phyloP scores from a whole-genome alignment of 2,113 vertebrate species.

The Forbesichthys papilliferus region DNA sequence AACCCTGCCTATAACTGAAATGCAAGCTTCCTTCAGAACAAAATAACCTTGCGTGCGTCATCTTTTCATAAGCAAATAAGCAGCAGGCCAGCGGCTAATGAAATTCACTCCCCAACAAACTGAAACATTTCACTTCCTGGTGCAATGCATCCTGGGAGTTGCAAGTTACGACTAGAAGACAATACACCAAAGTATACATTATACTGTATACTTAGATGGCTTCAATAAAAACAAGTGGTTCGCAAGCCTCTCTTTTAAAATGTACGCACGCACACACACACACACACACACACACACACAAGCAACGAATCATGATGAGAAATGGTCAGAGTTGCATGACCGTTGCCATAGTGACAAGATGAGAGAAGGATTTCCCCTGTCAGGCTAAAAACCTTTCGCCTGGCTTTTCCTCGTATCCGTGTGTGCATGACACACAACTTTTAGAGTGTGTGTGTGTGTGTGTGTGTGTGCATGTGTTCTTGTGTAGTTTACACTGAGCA shows the following conservation, averaged over 20 bases:
- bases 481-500: too few relatives aligned
- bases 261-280: conserved; percentile 1
- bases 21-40: too few relatives aligned
- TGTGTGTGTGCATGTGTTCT: not conserved
- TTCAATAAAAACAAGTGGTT: not conserved
- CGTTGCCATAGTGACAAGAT: conserved; percentile 61
- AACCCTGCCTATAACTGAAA: too few relatives aligned
- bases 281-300: conserved; percentile 18
- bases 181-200: too few relatives aligned
- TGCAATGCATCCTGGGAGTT: not conserved
- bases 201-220: not conserved
- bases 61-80: not conserved
- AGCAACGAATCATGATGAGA: conserved; percentile 28
- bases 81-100: not conserved
- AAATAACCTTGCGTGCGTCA: too few relatives aligned
- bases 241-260: not conserved
- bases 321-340: conserved; percentile 46
- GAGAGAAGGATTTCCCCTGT: conserved; percentile 50
- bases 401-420: conserved; percentile 8
- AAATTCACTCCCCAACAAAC: not conserved
- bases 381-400: conserved; percentile 28
- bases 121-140: too few relatives aligned
- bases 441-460: conserved; percentile 1
- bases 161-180: not conserved
- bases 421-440: not conserved